phyloP scores from a whole-genome alignment of 2,888 invertebrate species.

The Tiliacea aurago region DNA sequence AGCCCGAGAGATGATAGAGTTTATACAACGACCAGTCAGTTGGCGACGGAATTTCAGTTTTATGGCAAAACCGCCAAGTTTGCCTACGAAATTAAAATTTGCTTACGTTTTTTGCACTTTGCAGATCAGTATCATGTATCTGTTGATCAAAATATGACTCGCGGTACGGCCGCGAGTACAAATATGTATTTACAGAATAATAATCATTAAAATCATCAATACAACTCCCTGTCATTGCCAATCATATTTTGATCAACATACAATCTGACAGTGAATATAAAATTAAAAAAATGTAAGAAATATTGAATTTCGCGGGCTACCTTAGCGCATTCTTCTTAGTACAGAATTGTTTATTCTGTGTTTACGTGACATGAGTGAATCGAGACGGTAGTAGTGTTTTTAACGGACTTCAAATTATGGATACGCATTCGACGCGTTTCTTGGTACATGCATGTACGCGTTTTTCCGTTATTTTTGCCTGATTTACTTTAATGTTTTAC shows the following conservation, averaged over 20 bases:
- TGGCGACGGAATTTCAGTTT: constrained; percentile 44
- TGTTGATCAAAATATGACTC: background rate
- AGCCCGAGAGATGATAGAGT: constrained; percentile 32
- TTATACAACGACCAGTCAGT: constrained; percentile 38
- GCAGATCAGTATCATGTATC: background rate
- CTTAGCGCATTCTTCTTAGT: background rate
- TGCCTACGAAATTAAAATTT: background rate
- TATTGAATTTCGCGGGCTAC: background rate
- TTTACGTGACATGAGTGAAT: background rate
- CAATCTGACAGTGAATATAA: background rate
- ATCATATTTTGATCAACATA: background rate
- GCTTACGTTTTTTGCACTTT: background rate
- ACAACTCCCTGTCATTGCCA: too few species aligned
- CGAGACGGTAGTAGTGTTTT: background rate
- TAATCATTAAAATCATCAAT: background rate
- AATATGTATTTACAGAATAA: background rate
- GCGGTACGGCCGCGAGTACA: background rate
- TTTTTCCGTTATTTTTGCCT: background rate
- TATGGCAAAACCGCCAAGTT: background rate
- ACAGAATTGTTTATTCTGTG: background rate
- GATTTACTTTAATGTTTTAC: background rate
- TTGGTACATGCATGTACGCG: background rate
- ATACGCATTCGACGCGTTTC: background rate
- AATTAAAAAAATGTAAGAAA: background rate
- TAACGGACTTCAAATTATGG: background rate